phyloP scores from a whole-genome alignment of 2,113 vertebrate genomes.

The Atractosteus spatula region DNA sequence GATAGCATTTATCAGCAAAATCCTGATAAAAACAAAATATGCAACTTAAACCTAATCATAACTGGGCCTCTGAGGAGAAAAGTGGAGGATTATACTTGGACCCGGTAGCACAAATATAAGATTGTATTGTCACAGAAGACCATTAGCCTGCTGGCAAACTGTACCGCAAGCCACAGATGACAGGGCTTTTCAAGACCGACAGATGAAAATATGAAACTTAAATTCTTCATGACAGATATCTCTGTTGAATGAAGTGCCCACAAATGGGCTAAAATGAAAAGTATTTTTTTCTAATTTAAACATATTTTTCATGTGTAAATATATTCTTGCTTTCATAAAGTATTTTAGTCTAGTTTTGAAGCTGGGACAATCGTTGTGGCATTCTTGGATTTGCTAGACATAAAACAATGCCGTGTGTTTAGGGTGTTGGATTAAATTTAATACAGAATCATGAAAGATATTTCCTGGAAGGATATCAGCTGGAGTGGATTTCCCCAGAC shows the following conservation, averaged over 20 bases:
- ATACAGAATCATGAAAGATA: slow-evolving; percentile 83
- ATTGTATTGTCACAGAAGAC: slow-evolving; percentile 84
- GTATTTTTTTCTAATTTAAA: slow-evolving; percentile 28
- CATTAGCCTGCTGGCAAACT: slow-evolving; percentile 85
- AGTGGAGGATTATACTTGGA: slow-evolving; percentile 87
- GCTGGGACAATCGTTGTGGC: not conserved
- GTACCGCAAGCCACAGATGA: slow-evolving; percentile 91
- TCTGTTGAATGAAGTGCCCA: slow-evolving; percentile 76
- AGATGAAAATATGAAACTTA: slow-evolving; percentile 94
- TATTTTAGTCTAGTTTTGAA: not conserved
- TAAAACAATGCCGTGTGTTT: slow-evolving; percentile 55
- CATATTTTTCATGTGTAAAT: slow-evolving; percentile 28
- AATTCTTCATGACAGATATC: slow-evolving; percentile 96
- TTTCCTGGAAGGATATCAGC: slow-evolving; percentile 79
- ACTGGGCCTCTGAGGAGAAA: slow-evolving; percentile 78
- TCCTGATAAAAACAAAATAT: slow-evolving; percentile 89
- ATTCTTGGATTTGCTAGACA: slow-evolving; percentile 32
- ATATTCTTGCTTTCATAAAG: not conserved
- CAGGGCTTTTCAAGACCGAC: slow-evolving; percentile 94
- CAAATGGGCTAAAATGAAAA: slow-evolving; percentile 41
- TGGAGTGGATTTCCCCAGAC: slow-evolving; percentile 58
- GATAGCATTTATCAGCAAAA: slow-evolving; percentile 99
- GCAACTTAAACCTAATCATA: slow-evolving; percentile 95
- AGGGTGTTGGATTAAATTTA: slow-evolving; percentile 81
- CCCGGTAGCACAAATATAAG: slow-evolving; percentile 81